Percentiles rank a stretch among this genome's conserved stretches.
These are phyloP conservation scores for Drosophila tristis DNA, from an alignment of 1,140 invertebrate species.

Conservation along the genomic window DNA sequence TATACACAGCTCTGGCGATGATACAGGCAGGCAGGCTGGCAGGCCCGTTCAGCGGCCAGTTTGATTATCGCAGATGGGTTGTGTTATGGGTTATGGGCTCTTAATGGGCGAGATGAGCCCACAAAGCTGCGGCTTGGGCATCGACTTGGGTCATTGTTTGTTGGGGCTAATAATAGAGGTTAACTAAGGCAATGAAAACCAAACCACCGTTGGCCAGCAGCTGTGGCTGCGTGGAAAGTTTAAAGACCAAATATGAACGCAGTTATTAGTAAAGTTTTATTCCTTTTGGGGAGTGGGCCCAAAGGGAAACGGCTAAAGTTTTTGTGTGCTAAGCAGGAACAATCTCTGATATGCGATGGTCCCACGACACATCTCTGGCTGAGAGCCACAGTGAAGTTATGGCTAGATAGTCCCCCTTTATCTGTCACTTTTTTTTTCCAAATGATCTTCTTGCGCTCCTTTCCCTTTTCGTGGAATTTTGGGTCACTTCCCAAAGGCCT, in stretches of 20 bases:
- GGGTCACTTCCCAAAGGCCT: conserved; percentile 39
- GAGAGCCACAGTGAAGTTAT: neutral
- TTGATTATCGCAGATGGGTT: conserved; percentile 29
- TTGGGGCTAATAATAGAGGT: conserved; percentile 64
- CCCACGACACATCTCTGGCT: conserved; percentile 7
- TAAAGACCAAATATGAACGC: conserved; percentile 42
- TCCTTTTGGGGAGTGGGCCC: neutral
- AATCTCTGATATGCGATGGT: conserved; percentile 20
- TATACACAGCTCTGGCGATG: neutral
- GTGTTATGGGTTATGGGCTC: conserved; percentile 42
- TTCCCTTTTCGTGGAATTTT: conserved; percentile 42
- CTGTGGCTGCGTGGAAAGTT: conserved; percentile 33
- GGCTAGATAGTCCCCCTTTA: too few relatives aligned
- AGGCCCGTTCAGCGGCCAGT: conserved; percentile 6
- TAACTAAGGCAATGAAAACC: conserved; percentile 74
- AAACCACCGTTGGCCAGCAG: conserved; percentile 31
- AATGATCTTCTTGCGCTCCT: conserved; percentile 5
- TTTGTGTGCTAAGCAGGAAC: conserved; percentile 7
- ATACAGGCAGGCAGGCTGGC: conserved; percentile 19
- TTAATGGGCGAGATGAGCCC: conserved; percentile 48
- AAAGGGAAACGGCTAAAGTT: conserved; percentile 31
- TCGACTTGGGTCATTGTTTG: conserved; percentile 36
- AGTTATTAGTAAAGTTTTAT: conserved; percentile 42
- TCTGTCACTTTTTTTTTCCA: too few relatives aligned
- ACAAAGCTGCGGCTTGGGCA: conserved; percentile 27